A percentile compares a stretch with the other conserved stretches of the same genome.
These are phyloP conservation scores for Microtus obscurus DNA, from an alignment of 2,797 vertebrate genomes.

Conservation along the genomic window DNA sequence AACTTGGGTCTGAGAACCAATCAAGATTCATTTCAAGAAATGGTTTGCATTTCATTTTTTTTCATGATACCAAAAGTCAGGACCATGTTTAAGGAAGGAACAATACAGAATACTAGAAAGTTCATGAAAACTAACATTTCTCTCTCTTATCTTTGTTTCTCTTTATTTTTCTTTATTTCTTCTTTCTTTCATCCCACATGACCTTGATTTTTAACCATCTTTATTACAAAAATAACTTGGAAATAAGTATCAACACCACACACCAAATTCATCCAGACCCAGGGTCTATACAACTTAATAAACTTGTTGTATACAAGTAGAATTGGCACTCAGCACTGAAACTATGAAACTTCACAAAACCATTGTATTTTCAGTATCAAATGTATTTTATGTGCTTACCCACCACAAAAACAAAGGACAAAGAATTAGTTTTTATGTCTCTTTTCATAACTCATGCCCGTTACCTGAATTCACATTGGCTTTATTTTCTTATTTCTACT, in stretches of 20 bases:
- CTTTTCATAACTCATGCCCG: background rate
- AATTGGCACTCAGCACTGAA: background rate
- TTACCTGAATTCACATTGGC: background rate
- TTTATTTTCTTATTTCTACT: background rate
- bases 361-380: background rate
- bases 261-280: background rate
- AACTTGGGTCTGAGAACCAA: background rate
- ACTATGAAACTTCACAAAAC: background rate
- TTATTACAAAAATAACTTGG: background rate
- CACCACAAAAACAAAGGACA: background rate
- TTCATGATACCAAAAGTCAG: background rate
- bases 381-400: background rate
- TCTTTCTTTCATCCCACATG: background rate
- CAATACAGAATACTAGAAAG: background rate
- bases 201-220: background rate
- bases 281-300: background rate
- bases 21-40: conserved; percentile 20
- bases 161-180: background rate
- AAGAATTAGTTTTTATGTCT: background rate
- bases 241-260: background rate
- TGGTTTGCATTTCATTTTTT: background rate
- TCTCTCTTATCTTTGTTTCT: background rate
- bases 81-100: background rate
- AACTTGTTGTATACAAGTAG: background rate
- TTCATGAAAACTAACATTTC: background rate